Evolutionary conservation across 2,113 vertebrate species (phyloP), one percentile per base, ranked within the genome.

Genomic region (Myotis lucifugus): DNA sequence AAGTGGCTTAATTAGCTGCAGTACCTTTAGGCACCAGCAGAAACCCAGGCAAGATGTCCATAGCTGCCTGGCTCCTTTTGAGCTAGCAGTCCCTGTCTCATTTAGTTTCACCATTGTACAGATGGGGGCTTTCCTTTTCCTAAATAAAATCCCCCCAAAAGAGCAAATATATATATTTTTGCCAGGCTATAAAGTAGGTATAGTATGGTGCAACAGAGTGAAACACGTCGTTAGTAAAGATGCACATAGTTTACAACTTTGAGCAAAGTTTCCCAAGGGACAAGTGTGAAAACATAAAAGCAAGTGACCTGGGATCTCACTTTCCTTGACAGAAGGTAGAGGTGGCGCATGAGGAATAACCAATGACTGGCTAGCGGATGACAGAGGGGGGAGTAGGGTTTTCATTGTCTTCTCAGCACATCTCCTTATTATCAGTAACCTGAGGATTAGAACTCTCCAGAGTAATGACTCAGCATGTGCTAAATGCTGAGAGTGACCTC

Each of bases 381-480:
- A n/a, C 2, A 54, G 12, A 72, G 69, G 15, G 23, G 1, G 2
- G 56, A 67, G 34, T 0, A 40, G 81, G n/a, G 3, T n/a, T 69
- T 67, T 48, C 84, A 25, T 19, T 7, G 29, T 89, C 61, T 95
- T 88, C 48, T 77, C 84, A 48, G 54, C 69, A 54, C 21, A 3
- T 21, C n/a, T 67, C 40, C 42, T 70, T 61, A 52, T 66, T 66
- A 76, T 61, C 90, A 81, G 2, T 34, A 56, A 82, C 19, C 8
- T 23, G 21, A 72, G 96, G 42, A 66, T 59, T 64, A 95, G 73
- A 85, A 70, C 40, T 48, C 81, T 72, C 96, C 14, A 29, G 77
- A 93, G 50, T 14, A 79, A 93, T 90, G 92, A 95, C 67, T 96
- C 85, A 96, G 32, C 21, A 42, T 37, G 42, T 59, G 85, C 72